These are phyloP conservation scores for Unio delphinus DNA, from an alignment of 2,888 invertebrate genomes.

Conservation along the genomic window DNA sequence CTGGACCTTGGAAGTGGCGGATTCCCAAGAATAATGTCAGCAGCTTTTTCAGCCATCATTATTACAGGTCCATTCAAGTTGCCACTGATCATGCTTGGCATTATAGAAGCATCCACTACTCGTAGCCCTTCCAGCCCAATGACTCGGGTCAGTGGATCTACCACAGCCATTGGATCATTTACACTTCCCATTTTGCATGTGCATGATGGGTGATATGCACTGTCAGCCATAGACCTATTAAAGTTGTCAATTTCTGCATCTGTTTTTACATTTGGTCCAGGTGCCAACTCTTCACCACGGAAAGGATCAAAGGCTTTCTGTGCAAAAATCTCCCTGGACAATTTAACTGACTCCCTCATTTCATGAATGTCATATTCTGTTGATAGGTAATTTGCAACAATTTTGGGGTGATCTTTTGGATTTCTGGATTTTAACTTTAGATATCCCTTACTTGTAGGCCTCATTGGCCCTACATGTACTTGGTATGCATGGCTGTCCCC, in stretches of 20 bases:
- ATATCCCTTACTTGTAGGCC: slow-evolving; percentile 88
- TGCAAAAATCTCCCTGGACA: slow-evolving; percentile 66
- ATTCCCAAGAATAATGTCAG: slow-evolving; percentile 72
- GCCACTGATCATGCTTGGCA: slow-evolving; percentile 84
- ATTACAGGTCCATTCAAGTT: slow-evolving; percentile 77
- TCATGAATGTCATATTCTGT: slow-evolving; percentile 76
- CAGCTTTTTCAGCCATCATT: slow-evolving; percentile 74
- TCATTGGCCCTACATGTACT: slow-evolving; percentile 75
- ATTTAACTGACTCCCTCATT: slow-evolving; percentile 56
- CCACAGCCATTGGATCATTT: slow-evolving; percentile 76
- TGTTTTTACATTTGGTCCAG: slow-evolving; percentile 55
- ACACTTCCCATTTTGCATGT: slow-evolving; percentile 82
- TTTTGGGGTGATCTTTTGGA: slow-evolving; percentile 84
- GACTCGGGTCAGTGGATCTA: slow-evolving; percentile 76
- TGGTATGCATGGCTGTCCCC: slow-evolving; percentile 73
- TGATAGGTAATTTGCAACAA: slow-evolving; percentile 92
- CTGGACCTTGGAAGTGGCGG: slow-evolving; percentile 61
- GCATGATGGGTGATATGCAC: slow-evolving; percentile 86
- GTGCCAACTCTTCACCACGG: slow-evolving; percentile 58
- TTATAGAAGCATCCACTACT: slow-evolving; percentile 85
- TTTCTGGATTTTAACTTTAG: slow-evolving; percentile 84
- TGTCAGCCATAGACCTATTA: slow-evolving; percentile 67
- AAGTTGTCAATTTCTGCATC: slow-evolving; percentile 70
- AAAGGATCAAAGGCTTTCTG: slow-evolving; percentile 69
- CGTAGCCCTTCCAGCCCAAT: slow-evolving; percentile 78